A percentile compares a stretch with the other conserved stretches of the same genome.
Conservation (phyloP, 2,888 invertebrate genomes). For the Cryptocheilus praepositus region DNA sequence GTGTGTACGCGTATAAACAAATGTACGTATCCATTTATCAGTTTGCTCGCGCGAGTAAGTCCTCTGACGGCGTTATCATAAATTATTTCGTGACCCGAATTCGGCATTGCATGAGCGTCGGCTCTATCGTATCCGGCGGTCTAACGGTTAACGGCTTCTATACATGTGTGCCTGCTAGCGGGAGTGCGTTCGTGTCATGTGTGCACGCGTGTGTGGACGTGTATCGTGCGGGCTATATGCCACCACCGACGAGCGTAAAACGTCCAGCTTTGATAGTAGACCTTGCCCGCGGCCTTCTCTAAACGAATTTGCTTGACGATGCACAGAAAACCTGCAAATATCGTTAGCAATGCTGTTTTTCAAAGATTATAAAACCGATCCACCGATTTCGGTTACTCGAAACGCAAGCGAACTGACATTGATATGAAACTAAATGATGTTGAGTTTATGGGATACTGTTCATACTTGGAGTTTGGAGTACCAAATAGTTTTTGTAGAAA, state of each 20-base stretch:
- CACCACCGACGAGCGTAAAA: not conserved
- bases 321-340: not conserved
- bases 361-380: too few species aligned
- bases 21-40: slow-evolving; percentile 45
- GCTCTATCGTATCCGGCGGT: slow-evolving; percentile 40
- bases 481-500: too few species aligned
- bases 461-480: too few species aligned
- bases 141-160: slow-evolving; percentile 45
- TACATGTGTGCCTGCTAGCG: not conserved
- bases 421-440: too few species aligned
- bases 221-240: slow-evolving; percentile 5
- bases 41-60: slow-evolving; percentile 37
- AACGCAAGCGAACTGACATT: too few species aligned
- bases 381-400: too few species aligned
- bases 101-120: slow-evolving; percentile 53
- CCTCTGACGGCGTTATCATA: slow-evolving; percentile 56
- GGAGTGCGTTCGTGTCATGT: not conserved
- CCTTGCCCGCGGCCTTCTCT: too few species aligned
- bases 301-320: too few species aligned
- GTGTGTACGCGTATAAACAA: not conserved
- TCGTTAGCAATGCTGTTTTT: too few species aligned
- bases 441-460: too few species aligned
- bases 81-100: slow-evolving; percentile 68
- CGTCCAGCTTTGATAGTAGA: not conserved
- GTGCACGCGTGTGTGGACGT: not conserved